Evolutionary conservation across 1,140 invertebrate species (phyloP).

Genomic region (Acromyrmex echinatior): DNA sequence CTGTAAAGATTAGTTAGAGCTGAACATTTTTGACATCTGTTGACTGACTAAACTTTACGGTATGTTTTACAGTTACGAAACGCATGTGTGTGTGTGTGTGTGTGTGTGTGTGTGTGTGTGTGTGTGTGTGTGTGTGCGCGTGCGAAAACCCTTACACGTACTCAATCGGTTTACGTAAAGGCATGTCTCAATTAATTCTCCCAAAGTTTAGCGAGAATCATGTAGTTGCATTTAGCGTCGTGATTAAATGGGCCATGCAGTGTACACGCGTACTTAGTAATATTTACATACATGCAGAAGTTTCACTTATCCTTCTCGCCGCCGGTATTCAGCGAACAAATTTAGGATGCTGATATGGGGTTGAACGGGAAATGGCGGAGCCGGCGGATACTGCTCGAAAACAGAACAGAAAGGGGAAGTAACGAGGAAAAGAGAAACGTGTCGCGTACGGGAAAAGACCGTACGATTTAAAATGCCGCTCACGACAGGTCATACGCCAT

Average conservation of each 20-base stretch:
- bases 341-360: conserved; percentile 36
- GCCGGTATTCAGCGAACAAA: conserved; percentile 50
- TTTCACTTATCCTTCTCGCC: conserved; percentile 44
- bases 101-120: no score
- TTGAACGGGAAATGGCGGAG: conserved; percentile 38
- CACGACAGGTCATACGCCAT: conserved; percentile 81
- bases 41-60: no score
- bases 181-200: background rate
- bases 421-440: conserved; percentile 66
- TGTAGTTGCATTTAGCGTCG: conserved; percentile 27
- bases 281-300: conserved; percentile 41
- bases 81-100: no score
- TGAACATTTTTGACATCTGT: no score
- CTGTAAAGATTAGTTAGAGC: no score
- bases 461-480: conserved; percentile 81
- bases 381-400: background rate
- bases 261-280: conserved; percentile 26
- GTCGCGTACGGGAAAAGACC: conserved; percentile 62
- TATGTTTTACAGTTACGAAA: no score
- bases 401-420: background rate
- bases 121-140: no score
- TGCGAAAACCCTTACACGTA: background rate
- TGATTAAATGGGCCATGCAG: conserved; percentile 33
- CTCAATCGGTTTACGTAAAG: background rate
- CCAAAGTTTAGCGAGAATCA: conserved; percentile 1